Percentiles rank a stretch among this genome's conserved stretches.
Evolutionary conservation across 2,888 invertebrate genomes (phyloP).

Genomic region (Miltochrista miniata): DNA sequence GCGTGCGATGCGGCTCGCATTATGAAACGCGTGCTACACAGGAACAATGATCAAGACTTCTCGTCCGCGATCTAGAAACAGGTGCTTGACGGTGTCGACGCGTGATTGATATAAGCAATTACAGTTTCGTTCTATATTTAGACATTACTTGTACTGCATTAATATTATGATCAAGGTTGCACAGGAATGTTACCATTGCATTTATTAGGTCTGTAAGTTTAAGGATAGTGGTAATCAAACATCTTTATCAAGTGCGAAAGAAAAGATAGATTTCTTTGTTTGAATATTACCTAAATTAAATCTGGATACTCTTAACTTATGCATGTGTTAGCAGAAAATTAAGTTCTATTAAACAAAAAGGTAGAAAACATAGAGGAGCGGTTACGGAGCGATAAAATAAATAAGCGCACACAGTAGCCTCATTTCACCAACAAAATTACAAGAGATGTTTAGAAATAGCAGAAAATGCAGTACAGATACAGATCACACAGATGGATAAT

Average conservation of each 20-base stretch:
- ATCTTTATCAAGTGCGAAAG: too few species aligned
- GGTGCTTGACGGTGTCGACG: conserved; percentile 55
- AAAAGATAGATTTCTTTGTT: too few species aligned
- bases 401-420: conserved; percentile 26
- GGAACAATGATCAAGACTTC: conserved; percentile 64
- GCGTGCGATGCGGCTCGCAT: conserved; percentile 64
- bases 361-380: too few species aligned
- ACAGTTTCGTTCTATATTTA: conserved; percentile 42
- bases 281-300: too few species aligned
- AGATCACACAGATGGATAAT: too few species aligned
- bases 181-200: conserved; percentile 25
- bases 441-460: conserved; percentile 34
- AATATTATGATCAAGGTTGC: conserved; percentile 38
- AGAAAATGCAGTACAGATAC: conserved; percentile 45
- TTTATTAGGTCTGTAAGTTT: conserved; percentile 22
- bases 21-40: conserved; percentile 52
- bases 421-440: conserved; percentile 25
- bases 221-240: conserved; percentile 1
- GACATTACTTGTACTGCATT: conserved; percentile 37
- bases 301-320: too few species aligned
- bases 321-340: too few species aligned
- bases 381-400: conserved; percentile 15
- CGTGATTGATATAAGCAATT: conserved; percentile 46
- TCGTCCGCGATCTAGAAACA: conserved; percentile 76
- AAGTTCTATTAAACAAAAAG: too few species aligned